Evolutionary conservation across 2,113 vertebrate genomes (phyloP), one percentile per base, ranked within the genome.

Genomic region (Protobothrops mucrosquamatus): DNA sequence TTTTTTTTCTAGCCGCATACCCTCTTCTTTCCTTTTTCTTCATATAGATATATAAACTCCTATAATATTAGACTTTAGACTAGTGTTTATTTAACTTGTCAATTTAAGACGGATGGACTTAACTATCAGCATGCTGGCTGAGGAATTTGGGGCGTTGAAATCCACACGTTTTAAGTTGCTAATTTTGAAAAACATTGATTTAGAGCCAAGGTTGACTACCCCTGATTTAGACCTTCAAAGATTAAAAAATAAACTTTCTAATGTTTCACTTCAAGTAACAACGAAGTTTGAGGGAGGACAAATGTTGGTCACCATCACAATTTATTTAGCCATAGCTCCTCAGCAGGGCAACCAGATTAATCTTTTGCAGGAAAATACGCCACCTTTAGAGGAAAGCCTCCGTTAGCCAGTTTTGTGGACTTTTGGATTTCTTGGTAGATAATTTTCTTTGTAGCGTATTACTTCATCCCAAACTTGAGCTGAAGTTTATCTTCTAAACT

Each of bases 11-110:
- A 6, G 29, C 20, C 0, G 22, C 0, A 0, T 10, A 3, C 26
- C 6, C 2, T 14, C 12, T 12, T 0, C 0, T 15, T 0, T 8
- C 88, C 0, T 23, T 1, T 11, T 2, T 11, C 18, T 4, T 29
- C 22, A 5, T 18, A 29, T 8, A 14, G 9, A 24, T 8, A 0
- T 0, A 3, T 3, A 55, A 54, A 12, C 86, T 18, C 23, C 0
- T 24, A 46, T 74, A 34, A 81, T 18, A 39, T 7, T 81, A 22
- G 34, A 81, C 3, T 18, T 18, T 81, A 22, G 34, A 81, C 0
- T 18, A 20, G 15, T 39, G 6, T 8, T 22, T 22, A 20, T 81
- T 34, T 39, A 69, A 74, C 29, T 81, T 81, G 15, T 8, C 69
- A 39, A 39, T 74, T 74, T 81, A 81, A 81, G 6, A 39, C 34